Base-by-base conservation (phyloP, 2,888 invertebrate species). In the Drosophila antonietae region DNA sequence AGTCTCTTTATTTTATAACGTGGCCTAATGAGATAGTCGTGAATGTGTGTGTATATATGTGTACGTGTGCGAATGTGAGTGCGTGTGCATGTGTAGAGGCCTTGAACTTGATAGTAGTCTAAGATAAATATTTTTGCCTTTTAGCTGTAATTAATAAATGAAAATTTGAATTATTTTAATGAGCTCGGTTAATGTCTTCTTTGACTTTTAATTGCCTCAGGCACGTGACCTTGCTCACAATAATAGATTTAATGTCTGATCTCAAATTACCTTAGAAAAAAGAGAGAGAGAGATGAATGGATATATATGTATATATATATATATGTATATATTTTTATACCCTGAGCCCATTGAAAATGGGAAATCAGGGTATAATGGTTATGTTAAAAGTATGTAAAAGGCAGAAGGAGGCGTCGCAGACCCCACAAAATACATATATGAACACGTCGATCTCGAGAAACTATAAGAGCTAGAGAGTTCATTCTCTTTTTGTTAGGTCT, bases 81-180 rank as follows among this genome's bases (percentile, higher is more conserved):
- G 23, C 31, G 43, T 31, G 18, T 23, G 56, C 12, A 20, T 20
- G 6, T 20, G 20, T 20, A 7, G 46, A 23, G 46, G 15, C 77
- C 53, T 77, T 69, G 69, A 78, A 74, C 74, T 73, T 73, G 65
- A 43, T 59, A 35, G 31, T 57, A 41, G 62, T 53, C 44, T 41
- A 41, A 57, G 56, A 59, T 68, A 65, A 65, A 57, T 33, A 18
- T 23, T 65, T 61, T 31, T 75, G 31, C 39, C 41, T 53, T 57
- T 47, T n/a, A 44, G 57, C 18, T 51, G 67, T 64, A 77, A 77
- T 77, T 68, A 78, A 68, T 76, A 66, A 76, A 59, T 68, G 52
- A 66, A 51, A 53, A 39, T 63, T 51, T 33, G 73, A 35, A 44
- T 67, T 64, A 62, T 18, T 41, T 39, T 73, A 65, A 68, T 61